Base-by-base conservation (phyloP, 30 jellyfish, hydroid and myxozoan genomes). In the Mastigias papua region DNA sequence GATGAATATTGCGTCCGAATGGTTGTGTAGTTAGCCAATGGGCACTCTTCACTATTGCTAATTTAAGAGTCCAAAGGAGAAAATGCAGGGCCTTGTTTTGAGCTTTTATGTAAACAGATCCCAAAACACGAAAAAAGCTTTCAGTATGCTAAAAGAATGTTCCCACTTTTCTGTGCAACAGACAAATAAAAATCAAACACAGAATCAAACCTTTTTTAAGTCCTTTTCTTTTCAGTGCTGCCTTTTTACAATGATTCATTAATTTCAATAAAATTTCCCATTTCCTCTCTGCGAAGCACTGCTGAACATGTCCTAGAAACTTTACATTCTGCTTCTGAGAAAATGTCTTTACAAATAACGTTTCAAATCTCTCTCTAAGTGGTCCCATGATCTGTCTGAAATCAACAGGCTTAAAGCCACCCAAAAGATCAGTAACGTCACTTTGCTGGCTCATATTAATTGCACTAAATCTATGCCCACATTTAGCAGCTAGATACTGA, bases 371-470 rank as follows among this genome's bases (percentile, higher is more conserved):
- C 33, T 86, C 87, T 70, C 96, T 69, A 0, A 89, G 23, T 48
- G 97, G 98, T 25, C 49, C 73, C 22, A 86, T 51, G 0, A 89
- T 28, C 76, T 89, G 97, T 79, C 73, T 85, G 37, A 71, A 64
- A 57, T 87, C 95, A 16, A 89, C 89, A 9, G 99, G 99, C 77
- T 92, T 96, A 73, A 89, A 91, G n/a, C 99, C 99, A 0, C 99
- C 99, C 35, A 96, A 95, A 28, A 96, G 87, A 79, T 91, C 98
- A 2, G 99, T 60, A 58, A 91, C 81, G 64, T 96, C 99, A 82
- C 98, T 90, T 35, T 96, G 99, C 49, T 88, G 98, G 84, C 99
- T 92, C 98, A 91, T 91, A 75, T 96, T 96, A 25, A 96, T 85
- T 28, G 96, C 97, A 72, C 87, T 79, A 57, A 96, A 91, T 28